A percentile compares a stretch with the other conserved stretches of the same genome.
Conservation (phyloP, 2,113 vertebrate species). For the Benthochromis sp. region DNA sequence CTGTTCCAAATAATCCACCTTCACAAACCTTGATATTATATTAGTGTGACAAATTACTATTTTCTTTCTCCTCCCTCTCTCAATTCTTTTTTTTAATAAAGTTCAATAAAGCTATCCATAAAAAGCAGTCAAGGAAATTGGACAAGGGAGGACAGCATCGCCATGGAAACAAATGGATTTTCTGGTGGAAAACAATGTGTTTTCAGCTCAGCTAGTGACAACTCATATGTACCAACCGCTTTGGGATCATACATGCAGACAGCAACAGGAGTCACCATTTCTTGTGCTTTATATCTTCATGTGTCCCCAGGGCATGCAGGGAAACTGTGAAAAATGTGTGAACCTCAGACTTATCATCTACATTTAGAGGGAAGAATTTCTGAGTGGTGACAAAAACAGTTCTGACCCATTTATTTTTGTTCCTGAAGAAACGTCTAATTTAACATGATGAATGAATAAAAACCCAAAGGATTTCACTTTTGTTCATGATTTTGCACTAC, state of each 20-base stretch:
- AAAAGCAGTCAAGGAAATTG: constrained; percentile 50
- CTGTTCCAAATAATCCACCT: neutral
- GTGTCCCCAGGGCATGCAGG: neutral
- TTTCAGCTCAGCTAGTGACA: constrained; percentile 48
- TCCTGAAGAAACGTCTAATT: neutral
- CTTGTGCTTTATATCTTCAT: constrained; percentile 11
- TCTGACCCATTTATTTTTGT: neutral
- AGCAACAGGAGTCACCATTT: neutral
- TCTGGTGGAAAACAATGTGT: constrained; percentile 48
- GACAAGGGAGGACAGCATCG: constrained; percentile 25
- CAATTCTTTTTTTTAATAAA: constrained; percentile 16
- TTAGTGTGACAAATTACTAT: neutral
- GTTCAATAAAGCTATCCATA: constrained; percentile 52
- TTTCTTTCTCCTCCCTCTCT: neutral
- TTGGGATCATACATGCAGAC: constrained; percentile 17
- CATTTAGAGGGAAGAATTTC: neutral
- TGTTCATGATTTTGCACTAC: neutral
- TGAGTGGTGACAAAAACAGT: neutral
- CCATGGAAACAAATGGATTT: constrained; percentile 64
- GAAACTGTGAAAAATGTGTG: neutral
- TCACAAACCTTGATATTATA: neutral
- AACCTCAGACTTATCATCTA: neutral
- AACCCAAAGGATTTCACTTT: neutral
- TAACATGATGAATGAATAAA: neutral
- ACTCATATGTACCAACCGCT: constrained; percentile 23